Evolutionary conservation across 2,113 vertebrate species (phyloP), one percentile per base, ranked within the genome.

Genomic region (Hoplias malabaricus): DNA sequence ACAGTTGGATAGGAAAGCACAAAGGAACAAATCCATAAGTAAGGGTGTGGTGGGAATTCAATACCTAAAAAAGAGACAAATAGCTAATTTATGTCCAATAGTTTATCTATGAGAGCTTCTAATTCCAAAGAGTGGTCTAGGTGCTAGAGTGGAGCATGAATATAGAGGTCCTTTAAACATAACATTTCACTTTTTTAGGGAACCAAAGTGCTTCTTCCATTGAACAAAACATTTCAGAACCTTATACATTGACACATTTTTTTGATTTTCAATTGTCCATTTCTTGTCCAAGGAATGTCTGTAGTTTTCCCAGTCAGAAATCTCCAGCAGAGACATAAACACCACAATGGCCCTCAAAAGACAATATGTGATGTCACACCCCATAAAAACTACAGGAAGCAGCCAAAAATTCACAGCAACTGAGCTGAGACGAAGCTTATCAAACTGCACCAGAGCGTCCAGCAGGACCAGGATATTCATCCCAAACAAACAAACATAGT

Each of bases 1-100:
- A 62, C 76, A 79, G 83, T 77, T 34, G 38, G 81, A 85, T 79
- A 77, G 79, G 80, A 87, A 76, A 79, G 56, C 79, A 84, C 13
- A 78, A 83, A 89, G 88, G 86, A 87, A 89, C n/a, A 87, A 84
- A 83, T 34, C 48, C 65, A 76, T 21, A 77, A 75, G 82, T 65
- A 61, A 54, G 71, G 31, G 71, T 23, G 79, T 59, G 80, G 77
- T 77, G 73, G 69, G 56, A 76, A 61, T 68, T 38, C 40, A 61
- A 34, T 31, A 50, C 75, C 76, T 79, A 84, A 72, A 80, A 73
- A 48, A 72, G 10, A 77, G 72, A 80, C 77, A 82, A 82, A 76
- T 42, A 68, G 21, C 61, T 46, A 19, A 72, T 76, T 68, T 54
- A 59, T 14, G 27, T 69, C 57, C 14, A 5, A 34, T 27, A 75